phyloP scores from a whole-genome alignment of 2,888 invertebrate species.

The Polydrusus pterygomalis region DNA sequence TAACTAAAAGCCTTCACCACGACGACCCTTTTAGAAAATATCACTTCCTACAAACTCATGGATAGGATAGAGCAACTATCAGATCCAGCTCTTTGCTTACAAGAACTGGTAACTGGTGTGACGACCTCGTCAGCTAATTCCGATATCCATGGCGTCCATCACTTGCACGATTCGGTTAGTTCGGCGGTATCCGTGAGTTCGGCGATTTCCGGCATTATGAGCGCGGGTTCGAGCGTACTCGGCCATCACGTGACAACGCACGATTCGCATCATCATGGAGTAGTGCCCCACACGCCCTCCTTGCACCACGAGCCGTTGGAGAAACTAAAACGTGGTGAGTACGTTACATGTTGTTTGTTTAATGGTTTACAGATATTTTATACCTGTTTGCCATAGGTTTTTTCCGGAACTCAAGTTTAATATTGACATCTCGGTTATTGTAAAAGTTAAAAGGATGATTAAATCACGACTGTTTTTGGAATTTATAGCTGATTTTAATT shows the following conservation, averaged over 20 bases:
- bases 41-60: constrained; percentile 68
- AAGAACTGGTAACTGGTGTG: constrained; percentile 81
- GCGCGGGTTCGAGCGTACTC: constrained; percentile 72
- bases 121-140: constrained; percentile 73
- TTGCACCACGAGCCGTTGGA: constrained; percentile 83
- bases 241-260: constrained; percentile 72
- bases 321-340: constrained; percentile 87
- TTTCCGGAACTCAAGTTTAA: background rate
- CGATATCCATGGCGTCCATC: constrained; percentile 73
- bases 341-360: constrained; percentile 55
- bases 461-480: too few relatives aligned
- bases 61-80: constrained; percentile 81
- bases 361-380: background rate
- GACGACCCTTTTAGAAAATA: constrained; percentile 52
- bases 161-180: constrained; percentile 74
- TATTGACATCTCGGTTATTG: background rate
- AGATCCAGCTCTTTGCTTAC: constrained; percentile 83
- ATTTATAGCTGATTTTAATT: too few relatives aligned
- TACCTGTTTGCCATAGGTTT: too few relatives aligned
- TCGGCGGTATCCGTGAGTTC: constrained; percentile 76
- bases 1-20: constrained; percentile 49
- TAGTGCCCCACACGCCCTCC: constrained; percentile 63
- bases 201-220: constrained; percentile 76
- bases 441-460: too few relatives aligned
- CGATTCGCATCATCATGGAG: constrained; percentile 72